phyloP scores from a whole-genome alignment of 2,888 invertebrate genomes.

The Macaria notata region DNA sequence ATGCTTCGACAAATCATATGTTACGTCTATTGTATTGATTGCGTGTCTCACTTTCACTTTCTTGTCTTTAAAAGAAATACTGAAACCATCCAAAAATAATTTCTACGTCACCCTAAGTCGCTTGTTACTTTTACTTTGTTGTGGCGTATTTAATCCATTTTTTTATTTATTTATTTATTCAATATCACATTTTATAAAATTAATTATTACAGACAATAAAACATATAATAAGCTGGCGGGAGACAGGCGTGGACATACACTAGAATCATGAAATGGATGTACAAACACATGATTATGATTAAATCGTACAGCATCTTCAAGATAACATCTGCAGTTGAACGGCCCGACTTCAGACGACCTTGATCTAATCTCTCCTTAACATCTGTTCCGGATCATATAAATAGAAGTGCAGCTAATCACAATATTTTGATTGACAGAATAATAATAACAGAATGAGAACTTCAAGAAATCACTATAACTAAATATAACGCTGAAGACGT shows the following conservation, averaged over 20 bases:
- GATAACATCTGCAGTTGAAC: slow-evolving; percentile 22
- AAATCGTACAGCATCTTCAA: slow-evolving; percentile 29
- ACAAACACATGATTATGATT: slow-evolving; percentile 30
- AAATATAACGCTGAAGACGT: slow-evolving; percentile 1
- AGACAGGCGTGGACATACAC: slow-evolving; percentile 33
- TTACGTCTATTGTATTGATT: no score
- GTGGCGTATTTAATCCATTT: no score
- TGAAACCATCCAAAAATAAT: no score
- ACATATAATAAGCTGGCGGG: slow-evolving; percentile 32
- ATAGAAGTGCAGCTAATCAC: slow-evolving; percentile 2
- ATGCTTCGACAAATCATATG: no score
- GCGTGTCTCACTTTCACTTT: no score
- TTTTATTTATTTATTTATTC: neutral
- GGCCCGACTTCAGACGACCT: slow-evolving; percentile 22
- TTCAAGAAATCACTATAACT: no score
- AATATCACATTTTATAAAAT: slow-evolving; percentile 2
- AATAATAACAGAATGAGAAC: no score
- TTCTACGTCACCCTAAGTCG: no score
- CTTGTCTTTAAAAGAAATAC: no score
- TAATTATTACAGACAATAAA: slow-evolving; percentile 31
- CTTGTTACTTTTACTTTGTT: no score
- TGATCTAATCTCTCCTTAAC: slow-evolving; percentile 18
- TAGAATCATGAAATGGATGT: slow-evolving; percentile 33
- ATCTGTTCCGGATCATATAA: slow-evolving; percentile 14
- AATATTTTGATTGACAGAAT: neutral